phyloP scores from a whole-genome alignment of 2,113 vertebrate genomes.

The Cnemophilus loriae region DNA sequence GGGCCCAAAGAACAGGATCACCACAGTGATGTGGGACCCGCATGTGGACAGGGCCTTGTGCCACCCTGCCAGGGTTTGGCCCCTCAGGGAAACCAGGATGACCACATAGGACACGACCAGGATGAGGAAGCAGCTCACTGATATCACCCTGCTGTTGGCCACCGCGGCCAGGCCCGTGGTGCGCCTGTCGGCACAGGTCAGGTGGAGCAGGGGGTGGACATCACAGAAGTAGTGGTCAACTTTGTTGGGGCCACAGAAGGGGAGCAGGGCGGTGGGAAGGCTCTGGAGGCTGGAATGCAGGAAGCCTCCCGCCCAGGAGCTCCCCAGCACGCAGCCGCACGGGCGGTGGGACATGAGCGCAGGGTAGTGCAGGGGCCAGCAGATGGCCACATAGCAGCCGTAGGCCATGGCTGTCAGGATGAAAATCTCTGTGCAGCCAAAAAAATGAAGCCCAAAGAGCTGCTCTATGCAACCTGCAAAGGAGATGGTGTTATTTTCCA shows the following conservation, averaged over 20 bases:
- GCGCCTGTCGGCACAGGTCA: background rate
- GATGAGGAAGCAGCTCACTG: conserved; percentile 41
- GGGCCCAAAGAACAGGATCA: conserved; percentile 59
- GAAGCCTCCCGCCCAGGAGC: conserved; percentile 14
- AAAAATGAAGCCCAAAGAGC: background rate
- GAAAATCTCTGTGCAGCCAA: conserved; percentile 14
- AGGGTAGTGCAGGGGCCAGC: conserved; percentile 41
- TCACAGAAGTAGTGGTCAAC: conserved; percentile 62
- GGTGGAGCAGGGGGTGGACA: conserved; percentile 17
- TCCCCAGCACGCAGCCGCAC: background rate
- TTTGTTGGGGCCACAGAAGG: conserved; percentile 54
- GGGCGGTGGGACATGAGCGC: background rate
- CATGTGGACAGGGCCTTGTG: conserved; percentile 61
- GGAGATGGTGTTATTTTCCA: background rate
- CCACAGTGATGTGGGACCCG: conserved; percentile 57
- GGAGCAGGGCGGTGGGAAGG: conserved; percentile 1
- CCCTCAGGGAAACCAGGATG: conserved; percentile 43
- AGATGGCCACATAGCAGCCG: conserved; percentile 43
- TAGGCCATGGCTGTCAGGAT: conserved; percentile 63
- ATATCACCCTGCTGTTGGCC: conserved; percentile 29
- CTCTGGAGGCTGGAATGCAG: conserved; percentile 50
- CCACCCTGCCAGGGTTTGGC: background rate
- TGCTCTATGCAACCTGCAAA: background rate
- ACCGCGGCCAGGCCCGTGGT: background rate
- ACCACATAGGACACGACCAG: conserved; percentile 18